Evolutionary conservation across 2,797 vertebrate genomes (phyloP).

Genomic region (Champsocephalus gunnari): DNA sequence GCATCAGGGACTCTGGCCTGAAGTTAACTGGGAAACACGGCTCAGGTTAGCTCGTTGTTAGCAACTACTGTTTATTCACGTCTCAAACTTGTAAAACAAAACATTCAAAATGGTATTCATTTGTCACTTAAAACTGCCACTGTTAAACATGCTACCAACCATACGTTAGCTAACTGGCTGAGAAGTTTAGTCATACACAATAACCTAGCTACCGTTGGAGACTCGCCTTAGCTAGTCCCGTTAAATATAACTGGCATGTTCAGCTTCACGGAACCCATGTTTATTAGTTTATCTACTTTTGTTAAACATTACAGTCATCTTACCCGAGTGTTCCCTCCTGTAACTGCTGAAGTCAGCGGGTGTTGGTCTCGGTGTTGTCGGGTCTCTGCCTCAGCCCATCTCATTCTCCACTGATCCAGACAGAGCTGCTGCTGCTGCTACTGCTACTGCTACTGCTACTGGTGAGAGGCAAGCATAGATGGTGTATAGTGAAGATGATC

Average conservation of each 20-base stretch:
- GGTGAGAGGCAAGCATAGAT: conserved; percentile 35
- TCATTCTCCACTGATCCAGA: conserved; percentile 48
- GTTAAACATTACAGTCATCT: background rate
- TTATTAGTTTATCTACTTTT: background rate
- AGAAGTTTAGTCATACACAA: conserved; percentile 36
- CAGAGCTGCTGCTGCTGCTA: background rate
- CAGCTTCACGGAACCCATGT: background rate
- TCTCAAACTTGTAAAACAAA: conserved; percentile 4
- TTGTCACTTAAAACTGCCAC: rapidly evolving
- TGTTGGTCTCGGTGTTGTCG: conserved; percentile 23
- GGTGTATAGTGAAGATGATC: conserved; percentile 25
- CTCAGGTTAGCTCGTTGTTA: conserved; percentile 48
- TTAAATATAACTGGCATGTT: conserved; percentile 8
- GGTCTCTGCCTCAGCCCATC: conserved; percentile 71
- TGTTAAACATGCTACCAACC: background rate
- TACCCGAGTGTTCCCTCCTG: conserved; percentile 53
- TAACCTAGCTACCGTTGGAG: conserved; percentile 53
- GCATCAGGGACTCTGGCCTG: conserved; percentile 35
- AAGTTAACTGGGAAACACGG: conserved; percentile 34
- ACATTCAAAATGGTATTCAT: rapidly evolving
- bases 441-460: too few relatives aligned
- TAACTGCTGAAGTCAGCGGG: conserved; percentile 9
- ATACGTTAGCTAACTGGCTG: background rate
- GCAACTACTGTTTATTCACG: conserved; percentile 12
- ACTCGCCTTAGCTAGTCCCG: conserved; percentile 14